Conservation (phyloP, 2,888 invertebrate species). For the Tipula helvola region DNA sequence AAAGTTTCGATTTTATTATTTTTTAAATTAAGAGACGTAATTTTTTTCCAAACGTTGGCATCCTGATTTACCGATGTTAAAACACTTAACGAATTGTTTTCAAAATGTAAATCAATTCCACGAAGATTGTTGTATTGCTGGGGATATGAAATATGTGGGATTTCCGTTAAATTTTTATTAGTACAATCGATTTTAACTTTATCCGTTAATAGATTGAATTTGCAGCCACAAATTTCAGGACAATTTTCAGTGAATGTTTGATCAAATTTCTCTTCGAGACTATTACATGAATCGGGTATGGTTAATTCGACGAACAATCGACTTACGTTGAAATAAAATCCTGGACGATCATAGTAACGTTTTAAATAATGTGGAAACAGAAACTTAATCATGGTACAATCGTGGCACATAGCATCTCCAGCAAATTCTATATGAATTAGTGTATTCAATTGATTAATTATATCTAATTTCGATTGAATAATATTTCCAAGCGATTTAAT, state of each 20-base stretch:
- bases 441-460: not conserved
- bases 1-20: no score
- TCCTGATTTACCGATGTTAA: no score
- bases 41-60: no score
- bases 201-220: not conserved
- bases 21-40: no score
- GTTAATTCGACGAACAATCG: not conserved
- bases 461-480: not conserved
- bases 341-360: not conserved
- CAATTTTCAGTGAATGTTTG: not conserved
- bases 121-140: not conserved
- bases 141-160: not conserved
- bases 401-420: not conserved
- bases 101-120: not conserved
- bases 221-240: not conserved
- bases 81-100: not conserved
- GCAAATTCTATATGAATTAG: not conserved
- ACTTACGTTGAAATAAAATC: not conserved
- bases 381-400: not conserved
- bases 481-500: not conserved
- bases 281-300: not conserved
- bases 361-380: not conserved
- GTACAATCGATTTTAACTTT: not conserved
- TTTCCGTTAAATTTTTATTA: not conserved
- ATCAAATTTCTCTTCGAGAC: not conserved